Evolutionary conservation across 2,797 vertebrate genomes (phyloP).

Genomic region (Lagodon rhomboides): DNA sequence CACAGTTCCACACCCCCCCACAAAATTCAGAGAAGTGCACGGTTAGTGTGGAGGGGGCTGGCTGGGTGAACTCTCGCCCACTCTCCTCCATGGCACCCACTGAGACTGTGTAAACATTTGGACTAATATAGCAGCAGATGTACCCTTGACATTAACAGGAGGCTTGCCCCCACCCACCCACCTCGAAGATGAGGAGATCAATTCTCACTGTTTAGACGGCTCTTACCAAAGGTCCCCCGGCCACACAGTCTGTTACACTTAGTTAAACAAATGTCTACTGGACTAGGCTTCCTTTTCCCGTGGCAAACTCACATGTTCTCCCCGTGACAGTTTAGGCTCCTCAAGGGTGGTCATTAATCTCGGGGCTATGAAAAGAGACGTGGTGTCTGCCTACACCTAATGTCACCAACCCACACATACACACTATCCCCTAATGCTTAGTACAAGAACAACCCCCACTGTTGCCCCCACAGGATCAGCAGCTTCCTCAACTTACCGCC

Average conservation of each 20-base stretch:
- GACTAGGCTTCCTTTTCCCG: conserved; percentile 33
- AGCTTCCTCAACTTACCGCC: conserved; percentile 55
- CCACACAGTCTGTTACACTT: conserved; percentile 47
- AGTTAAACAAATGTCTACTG: conserved; percentile 66
- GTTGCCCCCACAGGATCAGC: conserved; percentile 57
- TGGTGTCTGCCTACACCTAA: conserved; percentile 19
- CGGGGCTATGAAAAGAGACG: conserved; percentile 42
- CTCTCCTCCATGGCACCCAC: conserved; percentile 74
- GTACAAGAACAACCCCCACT: conserved; percentile 42
- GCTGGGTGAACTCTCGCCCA: conserved; percentile 73
- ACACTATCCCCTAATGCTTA: conserved; percentile 5
- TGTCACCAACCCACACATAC: background rate
- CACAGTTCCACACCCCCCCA: conserved; percentile 38
- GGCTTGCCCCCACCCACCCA: conserved; percentile 27
- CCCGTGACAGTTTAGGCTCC: conserved; percentile 46
- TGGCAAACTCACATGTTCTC: conserved; percentile 54
- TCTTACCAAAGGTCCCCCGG: conserved; percentile 41
- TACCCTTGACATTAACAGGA: conserved; percentile 86
- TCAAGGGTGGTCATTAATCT: conserved; percentile 55
- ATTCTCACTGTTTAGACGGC: conserved; percentile 65
- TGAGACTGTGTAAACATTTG: conserved; percentile 84
- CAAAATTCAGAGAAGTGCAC: conserved; percentile 74
- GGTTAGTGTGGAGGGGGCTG: conserved; percentile 41
- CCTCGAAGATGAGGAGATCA: conserved; percentile 60
- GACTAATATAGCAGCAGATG: conserved; percentile 86